Evolutionary conservation across 1,140 invertebrate species (phyloP), one percentile per base, ranked within the genome.

Genomic region (Catajapyx aquilonaris): DNA sequence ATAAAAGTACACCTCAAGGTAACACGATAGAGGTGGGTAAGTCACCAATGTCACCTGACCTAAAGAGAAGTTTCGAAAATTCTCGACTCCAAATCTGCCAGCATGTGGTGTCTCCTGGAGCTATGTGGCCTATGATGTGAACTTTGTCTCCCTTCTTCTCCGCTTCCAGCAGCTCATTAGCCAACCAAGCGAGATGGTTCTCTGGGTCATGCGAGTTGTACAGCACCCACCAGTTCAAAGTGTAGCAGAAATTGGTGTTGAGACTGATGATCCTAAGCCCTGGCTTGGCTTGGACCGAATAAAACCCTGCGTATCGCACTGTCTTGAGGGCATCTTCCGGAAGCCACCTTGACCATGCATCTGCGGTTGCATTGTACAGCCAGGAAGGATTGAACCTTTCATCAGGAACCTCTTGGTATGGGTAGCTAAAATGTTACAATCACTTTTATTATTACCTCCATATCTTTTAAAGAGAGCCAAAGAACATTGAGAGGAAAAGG

Each of bases 51-150:
- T n/a, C n/a, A 54, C 9, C 50, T 41, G 25, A 52, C 30, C 48
- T 37, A 19, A 52, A 48, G 10, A 61, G 44, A 5, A 61, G 57
- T 3, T 45, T 35, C 35, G 55, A 47, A 38, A 50, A 60, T 36
- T 60, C 51, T 17, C 44, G 40, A 2, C 51, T 54, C 56, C 56
- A 60, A 1, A 52, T 45, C 35, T 62, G 62, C 41, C 71, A 51
- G 50, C 71, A 76, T 41, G 67, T 62, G 9, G 49, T 49, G 31
- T 53, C 55, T 13, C 69, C 69, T 13, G 71, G 69, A 5, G 68
- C 66, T 36, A 77, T 66, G 45, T 76, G 73, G n/a, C 71, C 71
- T 42, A 76, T 57, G 20, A 76, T 61, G 44, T 71, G 67, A 5
- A 71, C 70, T 48, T 66, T 65, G 48, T 72, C 65, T 3, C 55